These are phyloP conservation scores for Stenichneumon culpator DNA, from an alignment of 2,888 invertebrate species.

Conservation along the genomic window DNA sequence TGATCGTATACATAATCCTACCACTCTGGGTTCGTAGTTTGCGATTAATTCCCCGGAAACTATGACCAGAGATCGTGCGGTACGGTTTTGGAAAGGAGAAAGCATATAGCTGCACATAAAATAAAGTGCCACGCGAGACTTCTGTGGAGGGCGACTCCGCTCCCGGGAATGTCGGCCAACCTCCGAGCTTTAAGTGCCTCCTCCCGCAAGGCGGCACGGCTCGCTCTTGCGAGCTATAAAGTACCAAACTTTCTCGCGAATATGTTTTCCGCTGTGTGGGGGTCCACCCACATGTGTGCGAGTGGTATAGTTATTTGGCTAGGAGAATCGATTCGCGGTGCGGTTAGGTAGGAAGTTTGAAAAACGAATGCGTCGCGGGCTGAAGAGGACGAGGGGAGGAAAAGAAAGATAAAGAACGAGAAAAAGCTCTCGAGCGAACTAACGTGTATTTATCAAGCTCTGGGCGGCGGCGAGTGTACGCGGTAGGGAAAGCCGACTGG, in stretches of 20 bases:
- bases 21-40: slow-evolving; percentile 52
- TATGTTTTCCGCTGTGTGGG: slow-evolving; percentile 8
- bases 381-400: slow-evolving; percentile 24
- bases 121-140: slow-evolving; percentile 50
- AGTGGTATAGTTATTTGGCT: slow-evolving; percentile 39
- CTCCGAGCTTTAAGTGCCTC: slow-evolving; percentile 67
- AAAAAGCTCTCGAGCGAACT: slow-evolving; percentile 47
- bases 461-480: slow-evolving; percentile 3
- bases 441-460: slow-evolving; percentile 61
- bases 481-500: slow-evolving; percentile 52
- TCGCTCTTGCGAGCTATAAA: slow-evolving; percentile 55
- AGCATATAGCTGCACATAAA: slow-evolving; percentile 10
- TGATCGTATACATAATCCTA: slow-evolving; percentile 29
- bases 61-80: slow-evolving; percentile 58
- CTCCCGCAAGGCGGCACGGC: slow-evolving; percentile 52
- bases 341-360: slow-evolving; percentile 43
- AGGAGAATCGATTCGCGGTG: slow-evolving; percentile 61
- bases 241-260: slow-evolving; percentile 63
- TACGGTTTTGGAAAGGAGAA: slow-evolving; percentile 38
- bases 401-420: slow-evolving; percentile 47
- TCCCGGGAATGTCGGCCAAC: slow-evolving; percentile 65
- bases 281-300: neutral
- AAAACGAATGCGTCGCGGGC: slow-evolving; percentile 46
- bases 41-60: slow-evolving; percentile 63
- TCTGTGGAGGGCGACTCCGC: slow-evolving; percentile 51